phyloP scores from a whole-genome alignment of 2,888 invertebrate species.

The Patella ulyssiponensis region DNA sequence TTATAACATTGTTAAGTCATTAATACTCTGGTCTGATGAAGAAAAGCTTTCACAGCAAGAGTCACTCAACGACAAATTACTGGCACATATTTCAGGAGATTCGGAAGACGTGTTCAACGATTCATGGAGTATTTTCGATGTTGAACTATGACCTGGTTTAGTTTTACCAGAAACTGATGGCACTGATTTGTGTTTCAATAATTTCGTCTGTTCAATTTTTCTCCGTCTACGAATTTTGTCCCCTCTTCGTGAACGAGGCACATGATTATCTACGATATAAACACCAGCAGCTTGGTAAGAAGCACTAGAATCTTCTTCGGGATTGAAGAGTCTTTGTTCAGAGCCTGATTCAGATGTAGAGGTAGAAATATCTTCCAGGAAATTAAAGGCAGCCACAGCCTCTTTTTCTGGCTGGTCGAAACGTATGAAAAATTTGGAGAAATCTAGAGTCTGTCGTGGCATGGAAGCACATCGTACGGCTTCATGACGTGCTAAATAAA shows the following conservation, averaged over 20 bases:
- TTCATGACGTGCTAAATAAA: constrained; percentile 44
- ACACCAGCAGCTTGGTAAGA: not conserved
- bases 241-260: not conserved
- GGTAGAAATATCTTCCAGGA: constrained; percentile 52
- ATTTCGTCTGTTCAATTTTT: not conserved
- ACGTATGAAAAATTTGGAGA: constrained; percentile 50
- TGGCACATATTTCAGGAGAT: constrained; percentile 16
- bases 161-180: not conserved
- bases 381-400: constrained; percentile 61
- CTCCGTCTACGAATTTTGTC: not conserved
- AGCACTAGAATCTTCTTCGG: not conserved
- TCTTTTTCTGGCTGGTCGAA: constrained; percentile 58
- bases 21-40: constrained; percentile 29
- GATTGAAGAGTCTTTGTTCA: constrained; percentile 7
- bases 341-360: constrained; percentile 34
- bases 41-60: constrained; percentile 49
- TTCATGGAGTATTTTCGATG: not conserved
- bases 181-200: not conserved
- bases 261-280: not conserved
- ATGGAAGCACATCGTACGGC: constrained; percentile 24
- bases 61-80: constrained; percentile 40
- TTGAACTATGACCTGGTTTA: not conserved
- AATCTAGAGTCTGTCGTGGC: constrained; percentile 44
- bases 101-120: not conserved
- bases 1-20: constrained; percentile 28